phyloP scores from a whole-genome alignment of 37 sponge, comb jelly and placozoan genomes.

The Ephydatia muelleri region DNA sequence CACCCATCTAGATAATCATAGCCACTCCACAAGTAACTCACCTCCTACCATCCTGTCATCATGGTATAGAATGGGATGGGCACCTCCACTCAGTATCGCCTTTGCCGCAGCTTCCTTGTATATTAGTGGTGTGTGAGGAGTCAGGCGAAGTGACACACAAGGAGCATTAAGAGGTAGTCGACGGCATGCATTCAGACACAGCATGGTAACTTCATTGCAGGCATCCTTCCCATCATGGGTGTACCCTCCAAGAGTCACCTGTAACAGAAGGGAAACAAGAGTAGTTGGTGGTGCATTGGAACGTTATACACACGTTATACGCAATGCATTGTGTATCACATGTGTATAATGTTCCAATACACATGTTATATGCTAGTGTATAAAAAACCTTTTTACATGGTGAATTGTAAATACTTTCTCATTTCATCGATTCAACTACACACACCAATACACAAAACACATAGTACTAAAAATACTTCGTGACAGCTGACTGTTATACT shows the following conservation, averaged over 20 bases:
- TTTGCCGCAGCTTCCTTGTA: conserved; percentile 27
- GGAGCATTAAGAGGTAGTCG: conserved; percentile 61
- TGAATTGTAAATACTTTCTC: too few relatives aligned
- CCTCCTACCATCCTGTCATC: conserved; percentile 53
- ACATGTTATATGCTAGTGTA: too few relatives aligned
- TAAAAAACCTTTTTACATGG: too few relatives aligned
- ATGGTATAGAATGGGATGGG: conserved; percentile 48
- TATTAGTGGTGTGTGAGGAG: conserved; percentile 5
- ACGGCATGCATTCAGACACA: conserved; percentile 51
- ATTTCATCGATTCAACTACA: too few relatives aligned
- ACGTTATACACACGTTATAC: too few relatives aligned
- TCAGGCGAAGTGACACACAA: conserved; percentile 57
- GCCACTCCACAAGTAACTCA: neutral
- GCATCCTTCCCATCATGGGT: conserved; percentile 17
- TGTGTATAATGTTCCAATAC: too few relatives aligned
- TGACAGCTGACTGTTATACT: too few relatives aligned
- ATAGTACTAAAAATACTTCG: too few relatives aligned
- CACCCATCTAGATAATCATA: too few relatives aligned
- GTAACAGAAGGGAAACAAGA: neutral
- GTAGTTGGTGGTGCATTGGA: too few relatives aligned
- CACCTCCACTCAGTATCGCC: conserved; percentile 58
- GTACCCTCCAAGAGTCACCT: conserved; percentile 57
- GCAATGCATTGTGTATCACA: too few relatives aligned
- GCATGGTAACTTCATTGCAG: conserved; percentile 47
- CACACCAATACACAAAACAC: too few relatives aligned